phyloP scores from a whole-genome alignment of 2,113 vertebrate genomes.

The Budorcas taxicolor region DNA sequence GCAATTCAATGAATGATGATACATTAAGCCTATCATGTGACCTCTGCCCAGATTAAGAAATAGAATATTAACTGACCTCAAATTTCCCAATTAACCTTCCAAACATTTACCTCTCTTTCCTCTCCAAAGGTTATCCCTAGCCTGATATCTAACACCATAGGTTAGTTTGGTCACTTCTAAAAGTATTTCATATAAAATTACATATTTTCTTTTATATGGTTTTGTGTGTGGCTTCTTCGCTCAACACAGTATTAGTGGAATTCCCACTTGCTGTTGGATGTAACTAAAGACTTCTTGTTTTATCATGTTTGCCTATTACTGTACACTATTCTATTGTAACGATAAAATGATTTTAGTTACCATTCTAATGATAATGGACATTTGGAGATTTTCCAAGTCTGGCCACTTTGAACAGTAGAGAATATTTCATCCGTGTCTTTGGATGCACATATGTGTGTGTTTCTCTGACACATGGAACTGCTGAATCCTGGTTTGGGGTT shows the following conservation, averaged over 20 bases:
- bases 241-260: neutral
- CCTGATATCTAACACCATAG: neutral
- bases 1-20: neutral
- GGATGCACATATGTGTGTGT: neutral
- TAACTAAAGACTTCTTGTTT: neutral
- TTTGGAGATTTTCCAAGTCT: neutral
- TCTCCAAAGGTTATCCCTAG: neutral
- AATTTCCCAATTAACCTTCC: neutral
- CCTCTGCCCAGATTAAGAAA: neutral
- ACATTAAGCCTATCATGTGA: neutral
- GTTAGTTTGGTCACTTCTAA: neutral
- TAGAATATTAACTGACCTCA: neutral
- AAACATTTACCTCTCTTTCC: neutral
- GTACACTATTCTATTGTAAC: neutral
- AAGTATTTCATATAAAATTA: neutral
- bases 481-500: neutral
- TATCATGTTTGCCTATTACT: neutral
- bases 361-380: neutral
- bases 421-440: neutral
- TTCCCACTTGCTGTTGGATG: neutral
- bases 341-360: neutral
- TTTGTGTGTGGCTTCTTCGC: neutral
- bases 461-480: neutral
- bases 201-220: neutral
- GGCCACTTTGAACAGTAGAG: neutral